Base-by-base conservation (phyloP, 2,888 invertebrate genomes). In the Platynereis dumerilii region DNA sequence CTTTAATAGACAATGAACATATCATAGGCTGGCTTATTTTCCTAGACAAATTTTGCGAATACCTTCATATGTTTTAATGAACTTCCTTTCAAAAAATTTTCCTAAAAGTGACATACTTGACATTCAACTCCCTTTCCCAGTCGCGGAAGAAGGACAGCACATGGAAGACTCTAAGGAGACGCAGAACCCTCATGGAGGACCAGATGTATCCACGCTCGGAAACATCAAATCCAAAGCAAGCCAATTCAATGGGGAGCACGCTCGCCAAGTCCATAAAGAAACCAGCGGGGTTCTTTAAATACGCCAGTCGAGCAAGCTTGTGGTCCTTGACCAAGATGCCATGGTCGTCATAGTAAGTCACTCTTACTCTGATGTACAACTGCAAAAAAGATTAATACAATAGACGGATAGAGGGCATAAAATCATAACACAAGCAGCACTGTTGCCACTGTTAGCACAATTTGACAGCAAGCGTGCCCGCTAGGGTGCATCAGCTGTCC, bases 101-200 rank as follows among this genome's bases (percentile, higher is more conserved):
- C n/a, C n/a, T n/a, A n/a, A n/a, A n/a, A n/a, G n/a, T n/a, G n/a
- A 58, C 58, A 58, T 22, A 67, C 66, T 67, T 67, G 39, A 60
- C 52, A 28, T 67, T 48, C 22, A 65, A 56, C 10, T 63, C 63
- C 26, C 66, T 59, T 52, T 66, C 60, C 57, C 59, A 63, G n/a
- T 45, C 42, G 29, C 26, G 26, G 45, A 62, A 68, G 45, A 42
- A 63, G 15, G 24, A 17, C 2, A 26, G 27, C 15, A 60, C 61
- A 17, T 45, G 62, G 24, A 55, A 42, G 27, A 62, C 26, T 24
- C 68, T 34, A 15, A 68, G 54, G 17, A 62, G 26, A 28, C 48
- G 62, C n/a, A 63, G 26, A 7, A 68, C 28, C 2, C 68, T 54
- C 20, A 68, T 34, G 22, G 42, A 54, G 26, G 63, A 58, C 34